phyloP scores from a whole-genome alignment of 2,797 vertebrate species.

The Sylvilagus floridanus region DNA sequence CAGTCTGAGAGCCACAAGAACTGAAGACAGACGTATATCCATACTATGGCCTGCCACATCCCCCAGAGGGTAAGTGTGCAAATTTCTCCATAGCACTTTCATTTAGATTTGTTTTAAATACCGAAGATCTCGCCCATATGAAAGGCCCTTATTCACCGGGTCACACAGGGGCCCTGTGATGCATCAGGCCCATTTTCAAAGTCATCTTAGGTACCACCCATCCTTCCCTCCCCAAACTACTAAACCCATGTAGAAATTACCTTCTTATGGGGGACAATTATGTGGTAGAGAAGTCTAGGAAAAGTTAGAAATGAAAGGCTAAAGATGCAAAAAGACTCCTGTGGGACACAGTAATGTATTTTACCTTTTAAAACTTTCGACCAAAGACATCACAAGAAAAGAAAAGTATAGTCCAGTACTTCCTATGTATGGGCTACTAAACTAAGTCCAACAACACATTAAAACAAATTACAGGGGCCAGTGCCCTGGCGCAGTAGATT shows the following conservation, averaged over 20 bases:
- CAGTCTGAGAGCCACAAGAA: not conserved
- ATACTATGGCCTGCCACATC: not conserved
- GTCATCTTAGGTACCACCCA: not conserved
- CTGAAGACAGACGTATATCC: not conserved
- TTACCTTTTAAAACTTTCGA: conserved; percentile 24
- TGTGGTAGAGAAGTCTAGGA: not conserved
- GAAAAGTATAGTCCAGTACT: not conserved
- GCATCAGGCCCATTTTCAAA: not conserved
- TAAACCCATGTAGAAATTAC: not conserved
- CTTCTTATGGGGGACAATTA: conserved; percentile 19
- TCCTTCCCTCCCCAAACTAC: not conserved
- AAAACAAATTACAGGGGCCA: too few species aligned
- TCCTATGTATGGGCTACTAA: not conserved
- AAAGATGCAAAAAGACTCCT: not conserved
- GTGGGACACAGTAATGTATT: not conserved
- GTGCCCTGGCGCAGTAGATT: too few species aligned
- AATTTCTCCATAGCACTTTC: conserved; percentile 17
- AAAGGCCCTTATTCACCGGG: conserved; percentile 9
- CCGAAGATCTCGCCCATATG: not conserved
- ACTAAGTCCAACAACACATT: not conserved
- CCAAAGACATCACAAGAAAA: not conserved
- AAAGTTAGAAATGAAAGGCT: conserved; percentile 22
- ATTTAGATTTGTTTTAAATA: conserved; percentile 35
- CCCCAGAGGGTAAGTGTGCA: not conserved
- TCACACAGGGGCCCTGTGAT: too few species aligned